Percentiles rank a stretch among this genome's conserved stretches.
Conservation (phyloP, 2,797 vertebrate genomes). For the Hipposideros larvatus region DNA sequence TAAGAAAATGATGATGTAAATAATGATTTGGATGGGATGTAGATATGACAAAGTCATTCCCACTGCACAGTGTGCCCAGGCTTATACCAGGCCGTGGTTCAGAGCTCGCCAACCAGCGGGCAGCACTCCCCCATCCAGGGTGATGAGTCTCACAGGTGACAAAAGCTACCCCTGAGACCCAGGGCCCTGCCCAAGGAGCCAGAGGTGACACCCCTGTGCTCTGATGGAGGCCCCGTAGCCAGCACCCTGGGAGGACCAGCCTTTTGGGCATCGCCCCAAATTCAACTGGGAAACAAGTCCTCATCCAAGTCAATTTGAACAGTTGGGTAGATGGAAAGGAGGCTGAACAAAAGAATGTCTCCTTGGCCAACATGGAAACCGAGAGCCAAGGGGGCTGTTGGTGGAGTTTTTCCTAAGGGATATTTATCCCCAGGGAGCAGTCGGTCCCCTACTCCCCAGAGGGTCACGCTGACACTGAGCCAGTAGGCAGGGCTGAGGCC, state of each 20-base stretch:
- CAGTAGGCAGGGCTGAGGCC: fast-evolving
- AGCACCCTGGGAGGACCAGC: fast-evolving
- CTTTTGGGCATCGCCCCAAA: fast-evolving
- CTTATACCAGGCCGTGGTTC: fast-evolving
- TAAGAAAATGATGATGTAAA: background rate
- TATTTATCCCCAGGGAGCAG: background rate
- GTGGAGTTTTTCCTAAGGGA: background rate
- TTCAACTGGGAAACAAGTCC: background rate
- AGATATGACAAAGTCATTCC: fast-evolving
- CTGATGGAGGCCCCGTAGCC: fast-evolving
- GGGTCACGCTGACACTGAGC: fast-evolving
- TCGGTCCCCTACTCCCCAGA: fast-evolving
- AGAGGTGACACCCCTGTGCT: fast-evolving
- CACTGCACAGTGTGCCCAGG: background rate
- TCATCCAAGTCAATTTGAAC: background rate
- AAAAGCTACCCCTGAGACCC: background rate
- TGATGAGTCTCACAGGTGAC: fast-evolving
- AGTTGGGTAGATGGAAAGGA: background rate
- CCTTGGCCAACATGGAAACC: background rate
- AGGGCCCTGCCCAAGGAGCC: background rate
- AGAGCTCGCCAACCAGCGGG: background rate
- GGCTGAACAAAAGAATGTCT: background rate
- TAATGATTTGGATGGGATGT: fast-evolving
- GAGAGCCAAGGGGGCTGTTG: background rate
- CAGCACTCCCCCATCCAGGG: no score